Conservation (phyloP, 2,797 vertebrate genomes). For the Potorous gilbertii region DNA sequence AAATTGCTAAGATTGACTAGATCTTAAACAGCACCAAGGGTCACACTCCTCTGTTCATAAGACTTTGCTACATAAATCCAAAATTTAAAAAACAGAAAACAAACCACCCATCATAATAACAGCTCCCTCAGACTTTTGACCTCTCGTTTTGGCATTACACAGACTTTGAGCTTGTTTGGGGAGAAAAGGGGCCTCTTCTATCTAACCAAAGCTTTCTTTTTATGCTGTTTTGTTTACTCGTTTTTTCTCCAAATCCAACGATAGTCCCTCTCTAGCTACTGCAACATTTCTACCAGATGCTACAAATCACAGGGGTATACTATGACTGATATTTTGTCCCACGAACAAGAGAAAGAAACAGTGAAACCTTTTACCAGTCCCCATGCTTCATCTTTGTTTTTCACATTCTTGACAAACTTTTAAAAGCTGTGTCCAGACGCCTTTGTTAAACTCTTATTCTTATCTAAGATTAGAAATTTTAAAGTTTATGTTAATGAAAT, state of each 20-base stretch:
- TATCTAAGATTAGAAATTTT: slow-evolving; percentile 42
- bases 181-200: slow-evolving; percentile 40
- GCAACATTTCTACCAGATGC: slow-evolving; percentile 71
- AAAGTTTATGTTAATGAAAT: slow-evolving; percentile 10
- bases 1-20: too few species aligned
- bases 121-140: slow-evolving; percentile 31
- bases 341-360: slow-evolving; percentile 60
- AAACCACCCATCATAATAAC: slow-evolving; percentile 47
- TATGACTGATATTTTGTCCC: slow-evolving; percentile 63
- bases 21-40: background rate
- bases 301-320: slow-evolving; percentile 66
- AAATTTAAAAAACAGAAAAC: slow-evolving; percentile 56
- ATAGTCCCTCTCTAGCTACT: slow-evolving; percentile 36
- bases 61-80: slow-evolving; percentile 21
- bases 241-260: slow-evolving; percentile 65
- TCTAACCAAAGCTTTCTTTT: slow-evolving; percentile 42
- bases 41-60: slow-evolving; percentile 38
- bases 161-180: slow-evolving; percentile 57
- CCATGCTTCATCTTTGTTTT: slow-evolving; percentile 46
- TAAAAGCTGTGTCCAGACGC: slow-evolving; percentile 44
- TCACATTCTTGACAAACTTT: slow-evolving; percentile 42
- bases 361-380: slow-evolving; percentile 32
- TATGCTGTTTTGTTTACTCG: slow-evolving; percentile 60
- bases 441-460: slow-evolving; percentile 40
- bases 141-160: slow-evolving; percentile 64